Base-by-base conservation (phyloP, 2,888 invertebrate species). In the Acheta domesticus region DNA sequence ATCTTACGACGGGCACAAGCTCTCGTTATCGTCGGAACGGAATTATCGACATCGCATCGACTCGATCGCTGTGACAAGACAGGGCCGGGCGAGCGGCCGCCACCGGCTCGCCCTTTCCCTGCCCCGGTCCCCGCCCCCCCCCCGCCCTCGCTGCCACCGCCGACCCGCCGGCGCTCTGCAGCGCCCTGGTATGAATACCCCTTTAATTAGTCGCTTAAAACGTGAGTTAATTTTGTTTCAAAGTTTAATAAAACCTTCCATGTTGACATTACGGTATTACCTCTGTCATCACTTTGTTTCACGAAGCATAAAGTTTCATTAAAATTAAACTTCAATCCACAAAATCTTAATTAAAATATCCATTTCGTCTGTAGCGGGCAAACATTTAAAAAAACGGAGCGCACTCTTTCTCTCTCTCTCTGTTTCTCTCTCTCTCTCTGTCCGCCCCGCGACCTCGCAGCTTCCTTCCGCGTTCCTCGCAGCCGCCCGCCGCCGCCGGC, bases 121-220 rank as follows among this genome's bases (percentile, higher is more conserved):
- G 14, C 62, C 62, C 62, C 62, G 12, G 4, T 8, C 62, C 62
- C 62, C 62, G 62, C 62, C 62, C 14, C 62, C n/a, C 12, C 62
- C 62, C 62, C 62, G 2, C 2, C 16, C 62, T 11, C 62, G 14
- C 62, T 62, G 14, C 16, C n/a, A 62, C 14, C 14, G n/a, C 62
- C n/a, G 62, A 14, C n/a, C 62, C 62, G 62, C 62, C 62, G 62
- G 16, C 62, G 36, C 36, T 36, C 36, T 36, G 36, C 36, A 36
- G 62, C 62, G 62, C 62, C 62, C 62, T 62, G 62, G 62, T 62
- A 62, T 62, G 62, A 62, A 62, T 62, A 62, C 62, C 62, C 62
- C 62, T 62, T 62, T 62, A 62, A 62, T 62, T 62, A 62, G 62
- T 62, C 62, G 62, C 62, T 62, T 62, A 62, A 62, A 62, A 62